phyloP scores from a whole-genome alignment of 2,113 vertebrate species.

The Ia io region DNA sequence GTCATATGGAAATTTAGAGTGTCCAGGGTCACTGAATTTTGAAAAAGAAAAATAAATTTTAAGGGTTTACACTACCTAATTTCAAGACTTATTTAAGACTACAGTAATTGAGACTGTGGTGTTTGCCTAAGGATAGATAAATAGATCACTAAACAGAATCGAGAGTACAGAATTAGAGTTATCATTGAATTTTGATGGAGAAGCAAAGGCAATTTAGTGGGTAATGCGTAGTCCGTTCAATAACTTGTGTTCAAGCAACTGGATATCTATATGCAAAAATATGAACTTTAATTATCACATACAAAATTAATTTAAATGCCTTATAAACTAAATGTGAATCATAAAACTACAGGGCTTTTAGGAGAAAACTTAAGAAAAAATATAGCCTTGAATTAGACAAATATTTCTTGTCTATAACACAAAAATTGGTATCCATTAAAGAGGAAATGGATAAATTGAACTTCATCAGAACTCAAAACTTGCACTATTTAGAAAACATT shows the following conservation, averaged over 20 bases:
- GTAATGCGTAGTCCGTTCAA: not conserved
- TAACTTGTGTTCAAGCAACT: not conserved
- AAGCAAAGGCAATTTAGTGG: not conserved
- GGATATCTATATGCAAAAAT: not conserved
- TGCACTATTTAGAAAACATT: not conserved
- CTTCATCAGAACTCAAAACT: not conserved
- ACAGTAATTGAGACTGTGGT: not conserved
- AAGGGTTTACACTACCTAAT: not conserved
- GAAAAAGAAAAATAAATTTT: not conserved
- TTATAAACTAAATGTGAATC: not conserved
- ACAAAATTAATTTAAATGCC: not conserved
- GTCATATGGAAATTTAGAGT: not conserved
- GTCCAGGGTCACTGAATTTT: not conserved
- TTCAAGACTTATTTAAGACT: slow-evolving; percentile 15
- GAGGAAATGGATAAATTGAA: not conserved
- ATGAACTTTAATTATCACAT: not conserved
- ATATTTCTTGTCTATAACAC: not conserved
- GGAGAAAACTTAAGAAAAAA: not conserved
- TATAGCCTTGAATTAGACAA: not conserved
- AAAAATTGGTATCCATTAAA: not conserved
- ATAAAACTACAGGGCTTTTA: not conserved
- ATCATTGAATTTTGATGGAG: not conserved
- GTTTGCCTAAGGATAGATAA: not conserved
- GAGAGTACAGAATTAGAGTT: not conserved
- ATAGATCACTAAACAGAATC: not conserved